A percentile compares a stretch with the other conserved stretches of the same genome.
phyloP scores from a whole-genome alignment of 35 echinoderm and acorn worm genomes.

The Lytechinus variegatus region DNA sequence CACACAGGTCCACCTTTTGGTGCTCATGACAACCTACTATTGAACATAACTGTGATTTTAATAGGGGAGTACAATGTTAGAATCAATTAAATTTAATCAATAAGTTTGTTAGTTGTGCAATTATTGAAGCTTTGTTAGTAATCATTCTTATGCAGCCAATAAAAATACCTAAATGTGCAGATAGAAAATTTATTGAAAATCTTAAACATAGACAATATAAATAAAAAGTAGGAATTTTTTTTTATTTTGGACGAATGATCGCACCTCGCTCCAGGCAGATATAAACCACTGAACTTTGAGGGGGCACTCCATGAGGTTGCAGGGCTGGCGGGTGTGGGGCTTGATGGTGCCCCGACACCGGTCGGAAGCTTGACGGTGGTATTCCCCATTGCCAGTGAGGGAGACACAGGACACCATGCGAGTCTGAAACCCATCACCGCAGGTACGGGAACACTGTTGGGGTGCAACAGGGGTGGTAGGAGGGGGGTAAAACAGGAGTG shows the following conservation, averaged over 20 bases:
- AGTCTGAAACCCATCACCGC: conserved; percentile 77
- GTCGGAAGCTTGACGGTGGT: conserved; percentile 43
- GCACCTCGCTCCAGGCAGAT: conserved; percentile 97
- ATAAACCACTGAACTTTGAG: conserved; percentile 98
- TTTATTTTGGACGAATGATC: background rate
- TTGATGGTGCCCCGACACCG: conserved; percentile 54
- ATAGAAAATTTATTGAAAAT: background rate
- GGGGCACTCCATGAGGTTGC: conserved; percentile 72
- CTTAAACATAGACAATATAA: background rate
- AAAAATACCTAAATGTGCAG: background rate
- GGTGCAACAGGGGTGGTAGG: background rate
- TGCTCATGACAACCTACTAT: background rate
- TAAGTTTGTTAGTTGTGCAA: background rate
- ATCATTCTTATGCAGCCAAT: background rate
- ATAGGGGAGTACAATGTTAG: background rate
- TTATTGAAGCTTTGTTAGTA: background rate
- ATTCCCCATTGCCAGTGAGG: conserved; percentile 54
- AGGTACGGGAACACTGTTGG: conserved; percentile 89
- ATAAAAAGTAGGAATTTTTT: conserved; percentile 38
- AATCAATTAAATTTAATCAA: background rate
- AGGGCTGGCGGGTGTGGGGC: conserved; percentile 59
- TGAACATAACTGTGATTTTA: background rate
- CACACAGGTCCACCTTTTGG: too few relatives aligned
- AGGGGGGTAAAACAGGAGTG: background rate
- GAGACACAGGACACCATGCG: conserved; percentile 72